A percentile compares a stretch with the other conserved stretches of the same genome.
These are phyloP conservation scores for Propithecus deckenii DNA, from an alignment of 2,797 vertebrate genomes.

Conservation along the genomic window DNA sequence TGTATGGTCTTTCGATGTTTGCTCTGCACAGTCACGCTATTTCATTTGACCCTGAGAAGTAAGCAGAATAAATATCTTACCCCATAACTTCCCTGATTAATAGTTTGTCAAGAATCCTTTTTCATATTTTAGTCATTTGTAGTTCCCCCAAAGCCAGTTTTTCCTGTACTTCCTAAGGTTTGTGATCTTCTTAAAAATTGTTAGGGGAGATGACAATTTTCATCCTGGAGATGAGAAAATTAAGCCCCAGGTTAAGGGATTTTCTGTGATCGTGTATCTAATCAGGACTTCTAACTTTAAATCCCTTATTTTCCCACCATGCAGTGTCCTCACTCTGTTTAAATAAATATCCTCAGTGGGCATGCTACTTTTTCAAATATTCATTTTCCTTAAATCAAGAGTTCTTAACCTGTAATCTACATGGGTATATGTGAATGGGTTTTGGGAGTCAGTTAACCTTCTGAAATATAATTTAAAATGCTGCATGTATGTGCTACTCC, in stretches of 20 bases:
- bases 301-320: neutral
- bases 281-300: neutral
- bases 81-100: neutral
- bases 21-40: neutral
- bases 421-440: neutral
- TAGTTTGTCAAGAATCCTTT: too few species aligned
- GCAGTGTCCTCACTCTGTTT: neutral
- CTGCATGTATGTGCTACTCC: neutral
- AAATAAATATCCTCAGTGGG: neutral
- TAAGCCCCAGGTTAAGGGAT: neutral
- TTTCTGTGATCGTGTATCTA: neutral
- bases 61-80: neutral
- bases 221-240: neutral
- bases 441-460: neutral
- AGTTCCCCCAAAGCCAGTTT: too few species aligned
- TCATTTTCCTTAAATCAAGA: neutral
- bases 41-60: neutral
- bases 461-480: neutral
- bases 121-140: too few species aligned
- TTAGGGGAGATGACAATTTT: neutral
- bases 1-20: neutral
- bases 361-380: neutral
- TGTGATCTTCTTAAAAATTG: too few species aligned
- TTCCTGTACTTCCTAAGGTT: too few species aligned
- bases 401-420: neutral